These are phyloP conservation scores for Ditula angustiorana DNA, from an alignment of 2,888 invertebrate genomes.

Conservation along the genomic window DNA sequence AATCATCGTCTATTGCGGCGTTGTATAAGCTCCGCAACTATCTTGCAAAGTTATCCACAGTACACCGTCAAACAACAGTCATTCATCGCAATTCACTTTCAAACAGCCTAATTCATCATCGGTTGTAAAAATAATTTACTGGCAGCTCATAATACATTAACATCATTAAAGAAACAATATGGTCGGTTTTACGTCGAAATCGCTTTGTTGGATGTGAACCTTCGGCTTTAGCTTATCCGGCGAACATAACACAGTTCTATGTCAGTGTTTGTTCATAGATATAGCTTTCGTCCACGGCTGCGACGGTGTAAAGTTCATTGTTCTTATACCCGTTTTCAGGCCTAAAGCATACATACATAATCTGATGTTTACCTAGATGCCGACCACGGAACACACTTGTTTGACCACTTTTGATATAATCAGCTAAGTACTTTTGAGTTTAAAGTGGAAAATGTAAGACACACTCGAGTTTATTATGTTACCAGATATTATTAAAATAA, in stretches of 20 bases:
- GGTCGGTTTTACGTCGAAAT: not conserved
- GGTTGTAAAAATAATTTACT: conserved; percentile 20
- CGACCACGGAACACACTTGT: no score
- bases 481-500: no score
- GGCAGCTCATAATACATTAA: conserved; percentile 6
- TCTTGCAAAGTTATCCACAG: conserved; percentile 1
- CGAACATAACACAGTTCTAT: not conserved
- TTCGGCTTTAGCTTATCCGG: not conserved
- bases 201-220: not conserved
- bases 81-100: conserved; percentile 25
- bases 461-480: no score
- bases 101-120: conserved; percentile 6
- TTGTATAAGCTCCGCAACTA: not conserved
- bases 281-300: not conserved
- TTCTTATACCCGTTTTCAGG: no score
- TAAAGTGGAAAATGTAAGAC: no score
- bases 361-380: no score
- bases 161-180: conserved; percentile 5
- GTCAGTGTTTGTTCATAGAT: not conserved
- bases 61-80: not conserved
- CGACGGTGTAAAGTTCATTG: not conserved
- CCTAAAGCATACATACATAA: no score
- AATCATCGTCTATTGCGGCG: not conserved
- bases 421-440: no score
- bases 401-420: no score